A percentile compares a stretch with the other conserved stretches of the same genome.
phyloP scores from a whole-genome alignment of 2,888 invertebrate genomes.

The Strigamia crassipes region DNA sequence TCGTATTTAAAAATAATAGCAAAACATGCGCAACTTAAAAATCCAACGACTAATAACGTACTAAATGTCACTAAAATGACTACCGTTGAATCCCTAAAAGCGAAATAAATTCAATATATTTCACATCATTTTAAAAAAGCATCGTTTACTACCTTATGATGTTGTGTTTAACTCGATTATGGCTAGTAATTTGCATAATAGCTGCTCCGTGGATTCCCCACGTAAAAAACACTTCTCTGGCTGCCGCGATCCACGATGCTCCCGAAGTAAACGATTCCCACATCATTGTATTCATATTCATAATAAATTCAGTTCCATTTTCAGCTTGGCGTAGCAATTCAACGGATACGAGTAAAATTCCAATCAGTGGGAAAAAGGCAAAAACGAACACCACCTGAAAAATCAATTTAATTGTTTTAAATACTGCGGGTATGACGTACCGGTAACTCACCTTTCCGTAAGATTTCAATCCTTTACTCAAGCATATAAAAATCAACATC shows the following conservation, averaged over 20 bases:
- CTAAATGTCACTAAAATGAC: slow-evolving; percentile 74
- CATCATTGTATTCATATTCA: slow-evolving; percentile 49
- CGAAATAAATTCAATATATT: background rate
- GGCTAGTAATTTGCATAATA: slow-evolving; percentile 69
- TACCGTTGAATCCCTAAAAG: slow-evolving; percentile 66
- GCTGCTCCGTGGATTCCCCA: slow-evolving; percentile 84
- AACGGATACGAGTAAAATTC: slow-evolving; percentile 73
- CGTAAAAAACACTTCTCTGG: slow-evolving; percentile 83
- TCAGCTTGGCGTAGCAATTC: slow-evolving; percentile 76
- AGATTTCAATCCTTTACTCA: slow-evolving; percentile 83
- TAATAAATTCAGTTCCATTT: slow-evolving; percentile 60
- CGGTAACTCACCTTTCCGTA: slow-evolving; percentile 71
- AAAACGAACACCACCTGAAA: slow-evolving; percentile 72
- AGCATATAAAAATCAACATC: slow-evolving; percentile 84
- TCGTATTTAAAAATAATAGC: slow-evolving; percentile 74
- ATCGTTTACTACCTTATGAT: slow-evolving; percentile 51
- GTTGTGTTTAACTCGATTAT: slow-evolving; percentile 53
- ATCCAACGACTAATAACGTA: slow-evolving; percentile 74
- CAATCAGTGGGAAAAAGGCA: slow-evolving; percentile 76
- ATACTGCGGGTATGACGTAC: too few relatives aligned
- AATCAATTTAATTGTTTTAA: too few relatives aligned
- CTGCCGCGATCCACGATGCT: slow-evolving; percentile 83
- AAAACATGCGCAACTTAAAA: slow-evolving; percentile 81
- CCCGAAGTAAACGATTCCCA: slow-evolving; percentile 80
- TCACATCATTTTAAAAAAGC: background rate